Base-by-base conservation (phyloP, 2,797 vertebrate genomes). In the Pantherophis vulpinus region DNA sequence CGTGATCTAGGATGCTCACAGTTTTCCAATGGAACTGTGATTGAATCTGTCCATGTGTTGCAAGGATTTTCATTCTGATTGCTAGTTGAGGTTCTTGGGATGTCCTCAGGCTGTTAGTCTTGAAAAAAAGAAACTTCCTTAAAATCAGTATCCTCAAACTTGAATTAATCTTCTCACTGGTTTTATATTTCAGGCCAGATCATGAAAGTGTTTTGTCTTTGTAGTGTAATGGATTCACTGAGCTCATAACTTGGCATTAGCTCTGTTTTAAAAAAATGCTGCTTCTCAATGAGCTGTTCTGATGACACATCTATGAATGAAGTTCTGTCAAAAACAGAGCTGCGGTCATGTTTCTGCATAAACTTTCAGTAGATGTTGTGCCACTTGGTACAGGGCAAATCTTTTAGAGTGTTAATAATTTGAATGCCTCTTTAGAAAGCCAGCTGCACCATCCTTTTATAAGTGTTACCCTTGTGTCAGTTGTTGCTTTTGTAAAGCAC, bases 361-460 rank as follows among this genome's bases (percentile, higher is more conserved):
- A 59, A 86, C 86, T 12, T 29, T 92, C 87, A 58, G 25, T 66
- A 51, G 60, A 88, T 9, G 0, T 63, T 94, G 9, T 86, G 61
- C 54, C 79, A 74, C 60, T 92, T 92, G 25, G 88, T 87, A n/a
- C 88, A 88, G 32, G 93, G 58, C 90, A 79, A 88, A 91, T 89
- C 51, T 25, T 55, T 20, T 63, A 63, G 55, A 66, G 92, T 61
- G 25, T 66, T 59, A 18, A 61, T 91, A 90, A 89, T 86, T 11
- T 70, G 10, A n/a, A 92, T 88, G 23, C 16, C 59, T 42, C 87
- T 63, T 32, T 47, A 93, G 91, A 86, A 94, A 29, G 56, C 91
- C 58, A 91, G 87, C 83, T 94, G 32, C 94, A 88, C 32, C 92
- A 93, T 86, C 93, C 47, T n/a, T 94, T 86, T 91, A 10, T 91